These are phyloP conservation scores for Eristalis tenax DNA, from an alignment of 2,888 invertebrate species.

Conservation along the genomic window DNA sequence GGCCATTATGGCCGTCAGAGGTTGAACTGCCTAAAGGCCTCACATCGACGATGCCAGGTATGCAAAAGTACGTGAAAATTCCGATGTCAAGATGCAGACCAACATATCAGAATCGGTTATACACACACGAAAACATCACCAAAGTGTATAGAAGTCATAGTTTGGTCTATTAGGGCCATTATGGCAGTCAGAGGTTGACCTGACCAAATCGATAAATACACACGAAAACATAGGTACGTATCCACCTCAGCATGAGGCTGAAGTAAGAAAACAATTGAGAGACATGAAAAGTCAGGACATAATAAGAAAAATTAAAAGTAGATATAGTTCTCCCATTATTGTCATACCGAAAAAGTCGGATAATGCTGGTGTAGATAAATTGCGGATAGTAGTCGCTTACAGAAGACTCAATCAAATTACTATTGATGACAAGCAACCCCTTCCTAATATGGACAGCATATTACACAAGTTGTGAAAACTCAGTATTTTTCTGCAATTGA, in stretches of 20 bases:
- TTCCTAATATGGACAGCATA: constrained; percentile 57
- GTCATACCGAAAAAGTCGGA: constrained; percentile 60
- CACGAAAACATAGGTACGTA: no score
- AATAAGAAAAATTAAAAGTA: constrained; percentile 46
- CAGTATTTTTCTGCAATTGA: constrained; percentile 63
- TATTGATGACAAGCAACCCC: constrained; percentile 54
- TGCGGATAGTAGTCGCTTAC: constrained; percentile 59
- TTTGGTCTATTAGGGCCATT: no score
- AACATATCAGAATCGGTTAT: no score
- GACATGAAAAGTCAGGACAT: constrained; percentile 26
- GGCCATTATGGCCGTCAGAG: no score
- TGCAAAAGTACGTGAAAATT: no score
- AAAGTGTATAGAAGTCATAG: no score
- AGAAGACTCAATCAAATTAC: constrained; percentile 58
- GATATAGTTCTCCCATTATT: constrained; percentile 41
- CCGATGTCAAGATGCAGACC: no score
- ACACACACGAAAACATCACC: no score
- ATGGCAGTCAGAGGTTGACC: no score
- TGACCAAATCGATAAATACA: no score
- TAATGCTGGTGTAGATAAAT: constrained; percentile 56
- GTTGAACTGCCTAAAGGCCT: no score
- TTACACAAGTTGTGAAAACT: constrained; percentile 20
- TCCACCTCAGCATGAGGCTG: constrained; percentile 38
- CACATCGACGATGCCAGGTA: no score
- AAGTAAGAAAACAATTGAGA: constrained; percentile 25